phyloP scores from a whole-genome alignment of 2,888 invertebrate genomes.

The Eulithis prunata region DNA sequence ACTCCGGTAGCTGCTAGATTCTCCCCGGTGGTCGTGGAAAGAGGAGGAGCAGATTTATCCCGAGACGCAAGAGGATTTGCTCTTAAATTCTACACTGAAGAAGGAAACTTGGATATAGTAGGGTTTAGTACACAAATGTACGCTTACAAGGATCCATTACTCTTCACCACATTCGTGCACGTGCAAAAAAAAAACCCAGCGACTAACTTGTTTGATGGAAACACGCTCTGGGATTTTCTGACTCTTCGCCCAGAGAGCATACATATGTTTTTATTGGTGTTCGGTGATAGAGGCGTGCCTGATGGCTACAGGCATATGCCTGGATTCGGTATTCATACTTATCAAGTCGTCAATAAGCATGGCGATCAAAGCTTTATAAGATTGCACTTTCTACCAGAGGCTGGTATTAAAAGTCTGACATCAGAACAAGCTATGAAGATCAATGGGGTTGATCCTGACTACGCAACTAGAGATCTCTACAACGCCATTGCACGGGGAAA shows the following conservation, averaged over 20 bases:
- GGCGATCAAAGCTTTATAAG: constrained; percentile 90
- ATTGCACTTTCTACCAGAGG: constrained; percentile 95
- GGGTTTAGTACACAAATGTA: constrained; percentile 95
- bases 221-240: constrained; percentile 97
- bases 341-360: constrained; percentile 90
- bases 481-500: constrained; percentile 90
- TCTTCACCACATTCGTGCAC: constrained; percentile 96
- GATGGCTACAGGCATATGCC: constrained; percentile 96
- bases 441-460: constrained; percentile 92
- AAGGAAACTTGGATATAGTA: constrained; percentile 95
- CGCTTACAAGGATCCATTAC: constrained; percentile 92
- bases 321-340: constrained; percentile 96
- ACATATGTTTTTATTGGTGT: constrained; percentile 92
- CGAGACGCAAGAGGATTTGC: constrained; percentile 96
- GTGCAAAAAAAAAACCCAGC: constrained; percentile 96
- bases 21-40: constrained; percentile 92
- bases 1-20: constrained; percentile 91
- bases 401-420: constrained; percentile 91
- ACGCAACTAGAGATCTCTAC: constrained; percentile 92
- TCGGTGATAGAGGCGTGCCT: constrained; percentile 94
- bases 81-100: constrained; percentile 95
- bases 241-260: constrained; percentile 92
- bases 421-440: constrained; percentile 87
- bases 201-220: constrained; percentile 92
- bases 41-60: constrained; percentile 93